Conservation (phyloP, 2,888 invertebrate species). For the Charanyca ferruginea region DNA sequence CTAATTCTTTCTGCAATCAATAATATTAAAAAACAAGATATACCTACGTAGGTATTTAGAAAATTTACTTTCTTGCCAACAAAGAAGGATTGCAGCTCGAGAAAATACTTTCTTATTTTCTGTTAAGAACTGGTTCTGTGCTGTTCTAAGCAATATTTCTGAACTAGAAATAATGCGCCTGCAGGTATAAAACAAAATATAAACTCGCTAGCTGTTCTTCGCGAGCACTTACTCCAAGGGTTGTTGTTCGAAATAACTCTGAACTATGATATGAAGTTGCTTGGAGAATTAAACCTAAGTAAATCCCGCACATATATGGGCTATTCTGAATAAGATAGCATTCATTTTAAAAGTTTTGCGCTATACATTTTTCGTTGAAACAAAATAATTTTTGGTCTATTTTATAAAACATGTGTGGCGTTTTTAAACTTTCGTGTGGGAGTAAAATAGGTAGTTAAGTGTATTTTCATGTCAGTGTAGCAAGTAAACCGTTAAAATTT, state of each 20-base stretch:
- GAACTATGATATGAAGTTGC: slow-evolving; percentile 37
- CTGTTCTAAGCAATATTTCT: slow-evolving; percentile 14
- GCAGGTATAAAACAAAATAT: slow-evolving; percentile 53
- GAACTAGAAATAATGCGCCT: slow-evolving; percentile 35
- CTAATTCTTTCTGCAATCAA: background rate
- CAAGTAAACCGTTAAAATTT: background rate
- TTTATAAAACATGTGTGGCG: background rate
- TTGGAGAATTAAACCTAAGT: slow-evolving; percentile 32
- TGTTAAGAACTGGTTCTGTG: slow-evolving; percentile 21
- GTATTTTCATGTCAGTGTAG: background rate
- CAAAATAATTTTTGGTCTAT: slow-evolving; percentile 3
- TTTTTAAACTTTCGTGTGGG: background rate
- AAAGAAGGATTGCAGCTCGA: background rate
- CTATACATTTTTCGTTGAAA: slow-evolving; percentile 10
- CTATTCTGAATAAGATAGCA: slow-evolving; percentile 11
- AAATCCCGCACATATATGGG: slow-evolving; percentile 16
- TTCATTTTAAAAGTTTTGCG: slow-evolving; percentile 19
- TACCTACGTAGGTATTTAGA: background rate
- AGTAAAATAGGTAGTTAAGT: background rate
- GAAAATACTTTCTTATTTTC: slow-evolving; percentile 19
- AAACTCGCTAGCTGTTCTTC: slow-evolving; percentile 33
- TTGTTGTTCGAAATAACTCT: slow-evolving; percentile 45
- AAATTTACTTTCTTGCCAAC: slow-evolving; percentile 2
- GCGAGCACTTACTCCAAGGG: slow-evolving; percentile 21
- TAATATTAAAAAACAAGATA: slow-evolving; percentile 5